phyloP scores from a whole-genome alignment of 2,888 invertebrate species.

The Heliconius cydno region DNA sequence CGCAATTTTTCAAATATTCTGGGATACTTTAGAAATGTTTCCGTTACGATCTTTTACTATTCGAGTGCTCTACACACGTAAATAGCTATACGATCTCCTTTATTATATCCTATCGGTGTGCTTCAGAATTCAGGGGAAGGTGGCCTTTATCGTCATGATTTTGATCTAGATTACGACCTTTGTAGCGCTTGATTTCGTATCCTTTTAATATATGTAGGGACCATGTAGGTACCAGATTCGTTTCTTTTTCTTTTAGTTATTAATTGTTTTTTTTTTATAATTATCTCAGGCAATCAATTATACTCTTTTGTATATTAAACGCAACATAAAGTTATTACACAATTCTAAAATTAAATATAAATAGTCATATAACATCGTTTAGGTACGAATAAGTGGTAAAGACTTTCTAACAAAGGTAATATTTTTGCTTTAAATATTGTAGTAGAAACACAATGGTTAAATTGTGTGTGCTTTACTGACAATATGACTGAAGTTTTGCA shows the following conservation, averaged over 20 bases:
- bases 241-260: no score
- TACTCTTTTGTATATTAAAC: background rate
- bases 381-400: conserved; percentile 21
- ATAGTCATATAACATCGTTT: conserved; percentile 2
- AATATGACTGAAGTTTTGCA: conserved; percentile 20
- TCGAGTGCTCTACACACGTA: conserved; percentile 74
- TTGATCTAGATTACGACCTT: conserved; percentile 45
- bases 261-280: no score
- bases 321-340: background rate
- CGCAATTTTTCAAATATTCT: conserved; percentile 65
- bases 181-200: conserved; percentile 23
- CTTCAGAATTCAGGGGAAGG: conserved; percentile 50
- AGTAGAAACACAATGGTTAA: conserved; percentile 26
- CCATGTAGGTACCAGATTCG: background rate
- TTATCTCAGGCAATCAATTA: no score
- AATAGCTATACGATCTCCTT: conserved; percentile 72
- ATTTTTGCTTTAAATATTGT: conserved; percentile 31
- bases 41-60: conserved; percentile 76
- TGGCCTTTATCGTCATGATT: conserved; percentile 49
- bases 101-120: conserved; percentile 62
- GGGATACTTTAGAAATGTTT: conserved; percentile 79
- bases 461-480: background rate
- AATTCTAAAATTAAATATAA: background rate
- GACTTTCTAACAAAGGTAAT: conserved; percentile 24
- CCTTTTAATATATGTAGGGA: background rate